Conservation (phyloP, 2,888 invertebrate species). For the Rotaria macrura region DNA sequence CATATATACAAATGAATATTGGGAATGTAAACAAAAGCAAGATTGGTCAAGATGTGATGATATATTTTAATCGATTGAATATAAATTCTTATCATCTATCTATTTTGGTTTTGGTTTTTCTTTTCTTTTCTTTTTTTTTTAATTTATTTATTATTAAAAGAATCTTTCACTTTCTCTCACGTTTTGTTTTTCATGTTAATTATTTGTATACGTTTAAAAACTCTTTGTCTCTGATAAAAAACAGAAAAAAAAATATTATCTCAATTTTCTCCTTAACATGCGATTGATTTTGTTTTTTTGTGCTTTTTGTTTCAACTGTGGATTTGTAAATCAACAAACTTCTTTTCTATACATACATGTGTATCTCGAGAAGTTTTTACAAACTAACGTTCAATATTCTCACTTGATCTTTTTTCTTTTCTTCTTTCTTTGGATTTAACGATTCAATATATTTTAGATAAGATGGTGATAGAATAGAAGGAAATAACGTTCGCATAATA, state of each 20-base stretch:
- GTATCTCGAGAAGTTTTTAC: background rate
- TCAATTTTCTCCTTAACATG: too few species aligned
- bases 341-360: background rate
- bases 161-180: too few species aligned
- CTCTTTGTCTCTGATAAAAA: too few species aligned
- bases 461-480: background rate
- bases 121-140: too few species aligned
- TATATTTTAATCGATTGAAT: conserved; percentile 58
- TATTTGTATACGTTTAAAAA: too few species aligned
- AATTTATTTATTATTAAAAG: too few species aligned
- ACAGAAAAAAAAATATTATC: too few species aligned
- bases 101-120: too few species aligned
- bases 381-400: background rate
- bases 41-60: conserved; percentile 84
- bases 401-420: background rate
- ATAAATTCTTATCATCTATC: background rate
- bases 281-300: background rate
- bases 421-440: background rate
- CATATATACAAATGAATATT: conserved; percentile 76
- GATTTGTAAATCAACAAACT: background rate
- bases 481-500: background rate
- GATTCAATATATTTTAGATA: background rate
- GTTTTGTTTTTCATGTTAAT: too few species aligned
- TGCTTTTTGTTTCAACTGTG: background rate
- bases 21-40: conserved; percentile 74